A percentile compares a stretch with the other conserved stretches of the same genome.
Evolutionary conservation across 2,113 vertebrate genomes (phyloP).

Genomic region (Fulica atra): DNA sequence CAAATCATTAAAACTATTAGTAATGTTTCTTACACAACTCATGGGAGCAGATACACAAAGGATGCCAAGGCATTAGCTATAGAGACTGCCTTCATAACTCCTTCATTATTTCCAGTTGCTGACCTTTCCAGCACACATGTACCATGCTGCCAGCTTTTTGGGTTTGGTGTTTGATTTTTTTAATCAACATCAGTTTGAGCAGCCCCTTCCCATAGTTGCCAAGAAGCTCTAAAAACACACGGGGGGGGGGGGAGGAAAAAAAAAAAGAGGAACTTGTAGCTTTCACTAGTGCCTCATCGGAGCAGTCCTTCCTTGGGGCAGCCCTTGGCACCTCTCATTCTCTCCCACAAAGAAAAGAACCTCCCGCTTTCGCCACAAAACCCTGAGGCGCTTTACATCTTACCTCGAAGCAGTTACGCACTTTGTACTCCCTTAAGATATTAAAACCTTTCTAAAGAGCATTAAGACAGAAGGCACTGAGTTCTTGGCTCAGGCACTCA

Average conservation of each 20-base stretch:
- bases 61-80: background rate
- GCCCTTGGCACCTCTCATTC: background rate
- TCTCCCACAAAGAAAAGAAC: background rate
- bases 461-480: background rate
- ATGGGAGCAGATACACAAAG: background rate
- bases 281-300: accelerated
- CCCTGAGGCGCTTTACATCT: background rate
- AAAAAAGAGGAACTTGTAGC: background rate
- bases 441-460: background rate
- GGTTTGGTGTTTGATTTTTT: too few relatives aligned
- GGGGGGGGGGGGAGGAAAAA: background rate
- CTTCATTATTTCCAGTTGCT: background rate
- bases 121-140: background rate
- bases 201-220: background rate
- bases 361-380: background rate
- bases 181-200: background rate
- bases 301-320: background rate
- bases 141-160: background rate
- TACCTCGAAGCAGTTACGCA: background rate
- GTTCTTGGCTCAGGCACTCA: background rate
- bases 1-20: accelerated
- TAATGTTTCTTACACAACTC: background rate
- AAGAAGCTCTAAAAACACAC: background rate
- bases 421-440: background rate
- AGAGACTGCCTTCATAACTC: background rate